Conservation (phyloP, 1,140 invertebrate genomes). For the Frieseomelitta varia region DNA sequence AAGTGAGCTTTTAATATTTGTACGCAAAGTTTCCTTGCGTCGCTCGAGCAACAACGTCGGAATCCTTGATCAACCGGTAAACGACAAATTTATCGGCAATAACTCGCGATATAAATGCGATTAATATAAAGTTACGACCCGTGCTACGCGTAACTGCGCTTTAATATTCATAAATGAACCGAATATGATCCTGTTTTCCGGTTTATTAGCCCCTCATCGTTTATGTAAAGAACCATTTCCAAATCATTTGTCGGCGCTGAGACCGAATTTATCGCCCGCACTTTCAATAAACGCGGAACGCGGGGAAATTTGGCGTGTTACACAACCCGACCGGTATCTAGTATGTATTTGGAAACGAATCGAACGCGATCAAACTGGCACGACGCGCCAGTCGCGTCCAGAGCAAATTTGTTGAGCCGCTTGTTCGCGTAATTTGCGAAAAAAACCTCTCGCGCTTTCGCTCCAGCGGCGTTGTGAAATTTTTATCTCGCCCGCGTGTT, state of each 20-base stretch:
- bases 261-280: conserved; percentile 3
- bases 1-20: neutral
- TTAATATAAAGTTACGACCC: conserved; percentile 13
- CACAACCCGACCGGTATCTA: too few species aligned
- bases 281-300: conserved; percentile 24
- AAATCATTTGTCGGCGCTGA: conserved; percentile 18
- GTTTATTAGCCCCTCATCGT: conserved; percentile 17
- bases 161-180: conserved; percentile 14
- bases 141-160: neutral
- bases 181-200: conserved; percentile 17
- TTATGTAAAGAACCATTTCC: conserved; percentile 25
- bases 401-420: neutral
- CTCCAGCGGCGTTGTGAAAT: neutral
- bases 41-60: neutral
- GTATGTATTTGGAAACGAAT: conserved; percentile 1
- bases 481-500: too few species aligned
- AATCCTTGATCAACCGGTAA: conserved; percentile 1
- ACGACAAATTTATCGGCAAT: conserved; percentile 11
- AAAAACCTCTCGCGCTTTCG: neutral
- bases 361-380: neutral
- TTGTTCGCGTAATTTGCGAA: neutral
- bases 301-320: neutral
- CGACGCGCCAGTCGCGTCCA: neutral
- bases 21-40: neutral
- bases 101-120: conserved; percentile 14